Evolutionary conservation across 2,797 vertebrate genomes (phyloP).

Genomic region (Crotalus adamanteus): DNA sequence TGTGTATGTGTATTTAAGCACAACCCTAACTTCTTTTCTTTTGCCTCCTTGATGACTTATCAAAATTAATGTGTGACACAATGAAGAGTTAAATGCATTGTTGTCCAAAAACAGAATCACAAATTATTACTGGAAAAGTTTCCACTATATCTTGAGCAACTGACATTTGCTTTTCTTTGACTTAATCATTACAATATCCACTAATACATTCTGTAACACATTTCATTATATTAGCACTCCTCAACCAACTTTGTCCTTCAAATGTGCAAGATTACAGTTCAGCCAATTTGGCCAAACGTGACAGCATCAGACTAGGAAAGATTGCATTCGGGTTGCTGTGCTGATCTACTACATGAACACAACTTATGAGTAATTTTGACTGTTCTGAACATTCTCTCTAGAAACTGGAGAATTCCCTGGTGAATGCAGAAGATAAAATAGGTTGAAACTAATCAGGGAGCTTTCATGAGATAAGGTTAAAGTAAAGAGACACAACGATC

Average conservation of each 20-base stretch:
- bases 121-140: not conserved
- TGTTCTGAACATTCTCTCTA: not conserved
- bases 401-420: not conserved
- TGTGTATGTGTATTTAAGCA: not conserved
- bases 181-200: not conserved
- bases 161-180: not conserved
- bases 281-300: not conserved
- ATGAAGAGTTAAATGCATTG: not conserved
- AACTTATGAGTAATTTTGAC: not conserved
- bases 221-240: not conserved
- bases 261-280: not conserved
- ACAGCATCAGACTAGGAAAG: not conserved
- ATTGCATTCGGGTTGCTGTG: not conserved
- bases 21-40: not conserved
- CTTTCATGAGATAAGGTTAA: conserved; percentile 8
- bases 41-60: not conserved
- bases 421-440: conserved; percentile 17
- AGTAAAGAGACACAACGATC: conserved; percentile 4
- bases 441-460: conserved; percentile 1
- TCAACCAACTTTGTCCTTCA: not conserved
- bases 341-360: not conserved
- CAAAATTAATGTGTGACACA: not conserved
- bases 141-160: not conserved
- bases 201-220: not conserved
- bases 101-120: not conserved